phyloP scores from a whole-genome alignment of 2,113 vertebrate genomes.

The Oplegnathus fasciatus region DNA sequence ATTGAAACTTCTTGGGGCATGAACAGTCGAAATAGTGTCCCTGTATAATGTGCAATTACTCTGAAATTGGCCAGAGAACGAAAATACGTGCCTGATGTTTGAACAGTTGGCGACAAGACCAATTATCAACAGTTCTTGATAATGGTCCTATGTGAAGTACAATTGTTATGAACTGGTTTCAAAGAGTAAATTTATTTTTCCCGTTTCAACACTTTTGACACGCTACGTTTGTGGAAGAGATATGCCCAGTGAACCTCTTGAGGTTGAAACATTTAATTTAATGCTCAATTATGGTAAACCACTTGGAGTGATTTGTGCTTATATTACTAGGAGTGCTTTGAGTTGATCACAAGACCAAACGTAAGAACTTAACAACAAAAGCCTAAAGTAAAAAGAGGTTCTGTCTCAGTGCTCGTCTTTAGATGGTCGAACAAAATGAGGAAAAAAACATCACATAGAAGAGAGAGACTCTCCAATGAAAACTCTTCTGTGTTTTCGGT shows the following conservation, averaged over 20 bases:
- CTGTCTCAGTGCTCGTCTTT: slow-evolving; percentile 13
- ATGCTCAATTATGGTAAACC: slow-evolving; percentile 41
- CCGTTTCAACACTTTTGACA: not conserved
- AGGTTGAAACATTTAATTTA: slow-evolving; percentile 50
- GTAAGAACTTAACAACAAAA: slow-evolving; percentile 12
- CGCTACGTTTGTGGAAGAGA: slow-evolving; percentile 17
- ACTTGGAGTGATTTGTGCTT: slow-evolving; percentile 7
- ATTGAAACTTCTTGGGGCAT: slow-evolving; percentile 58
- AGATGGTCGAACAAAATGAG: slow-evolving; percentile 23
- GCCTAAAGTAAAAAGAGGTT: not conserved
- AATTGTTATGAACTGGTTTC: slow-evolving; percentile 47
- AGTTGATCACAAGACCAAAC: slow-evolving; percentile 43
- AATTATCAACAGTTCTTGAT: slow-evolving; percentile 58
- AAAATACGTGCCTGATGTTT: slow-evolving; percentile 31
- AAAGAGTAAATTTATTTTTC: slow-evolving; percentile 26
- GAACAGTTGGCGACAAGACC: slow-evolving; percentile 39
- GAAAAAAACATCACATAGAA: not conserved
- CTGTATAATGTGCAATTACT: slow-evolving; percentile 61
- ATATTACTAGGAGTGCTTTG: slow-evolving; percentile 8
- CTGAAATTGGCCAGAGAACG: slow-evolving; percentile 36
- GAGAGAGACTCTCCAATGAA: slow-evolving; percentile 19
- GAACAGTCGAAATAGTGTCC: slow-evolving; percentile 35
- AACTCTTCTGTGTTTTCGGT: slow-evolving; percentile 1
- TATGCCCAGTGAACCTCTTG: slow-evolving; percentile 35
- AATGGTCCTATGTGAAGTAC: slow-evolving; percentile 26